A percentile compares a stretch with the other conserved stretches of the same genome.
Evolutionary conservation across 1,140 invertebrate genomes (phyloP).

Genomic region (Drosophila nigromelanica): DNA sequence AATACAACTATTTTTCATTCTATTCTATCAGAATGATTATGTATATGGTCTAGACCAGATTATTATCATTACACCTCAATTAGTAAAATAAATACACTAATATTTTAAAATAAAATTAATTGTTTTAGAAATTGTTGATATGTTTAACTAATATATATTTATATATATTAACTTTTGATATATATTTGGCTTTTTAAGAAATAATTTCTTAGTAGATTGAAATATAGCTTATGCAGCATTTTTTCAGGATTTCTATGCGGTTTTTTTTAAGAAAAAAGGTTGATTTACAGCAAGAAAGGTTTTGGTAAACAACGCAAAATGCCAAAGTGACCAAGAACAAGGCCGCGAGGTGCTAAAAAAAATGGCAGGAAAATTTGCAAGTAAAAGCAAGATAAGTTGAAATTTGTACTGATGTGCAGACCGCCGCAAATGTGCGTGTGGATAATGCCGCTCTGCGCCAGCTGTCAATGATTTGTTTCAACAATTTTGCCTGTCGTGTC

Average conservation of each 20-base stretch:
- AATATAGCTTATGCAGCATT: constrained; percentile 21
- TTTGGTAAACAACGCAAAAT: constrained; percentile 15
- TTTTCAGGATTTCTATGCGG: constrained; percentile 9
- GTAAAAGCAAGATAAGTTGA: constrained; percentile 15
- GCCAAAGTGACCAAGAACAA: constrained; percentile 9
- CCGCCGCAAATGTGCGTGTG: constrained; percentile 55
- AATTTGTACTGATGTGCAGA: constrained; percentile 27
- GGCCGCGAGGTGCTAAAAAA: constrained; percentile 29
- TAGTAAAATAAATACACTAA: no score
- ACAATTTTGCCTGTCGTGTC: constrained; percentile 70
- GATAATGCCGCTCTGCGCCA: constrained; percentile 36
- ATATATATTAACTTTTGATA: no score
- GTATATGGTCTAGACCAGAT: no score
- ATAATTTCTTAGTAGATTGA: constrained; percentile 16
- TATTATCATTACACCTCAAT: no score
- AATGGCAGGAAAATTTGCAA: constrained; percentile 30
- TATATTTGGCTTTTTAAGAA: background rate
- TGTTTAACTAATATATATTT: no score
- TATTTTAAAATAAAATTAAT: no score
- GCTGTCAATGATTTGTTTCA: constrained; percentile 80
- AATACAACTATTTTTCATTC: no score
- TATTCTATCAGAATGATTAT: no score
- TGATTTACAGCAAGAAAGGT: constrained; percentile 48
- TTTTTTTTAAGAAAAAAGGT: constrained; percentile 13
- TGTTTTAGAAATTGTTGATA: no score